Percentiles rank a stretch among this genome's conserved stretches.
phyloP scores from a whole-genome alignment of 1,140 invertebrate genomes.

The Portunus trituberculatus region DNA sequence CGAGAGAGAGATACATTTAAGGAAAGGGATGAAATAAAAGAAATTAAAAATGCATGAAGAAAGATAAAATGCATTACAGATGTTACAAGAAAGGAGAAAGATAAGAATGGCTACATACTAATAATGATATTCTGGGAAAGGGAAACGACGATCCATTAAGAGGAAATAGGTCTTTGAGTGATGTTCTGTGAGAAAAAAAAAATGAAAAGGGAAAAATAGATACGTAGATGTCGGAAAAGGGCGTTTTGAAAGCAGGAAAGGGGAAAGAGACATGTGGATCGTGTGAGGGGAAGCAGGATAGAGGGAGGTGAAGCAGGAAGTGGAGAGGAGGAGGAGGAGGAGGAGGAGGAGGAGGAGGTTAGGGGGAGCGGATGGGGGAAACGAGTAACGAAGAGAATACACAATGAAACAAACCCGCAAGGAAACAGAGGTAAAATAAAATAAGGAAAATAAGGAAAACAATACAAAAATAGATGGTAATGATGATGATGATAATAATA shows the following conservation, averaged over 20 bases:
- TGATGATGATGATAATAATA: background rate
- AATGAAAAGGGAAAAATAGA: background rate
- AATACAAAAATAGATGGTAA: background rate
- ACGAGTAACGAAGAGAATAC: background rate
- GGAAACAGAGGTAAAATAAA: background rate
- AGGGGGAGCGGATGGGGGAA: background rate
- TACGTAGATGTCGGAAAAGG: background rate
- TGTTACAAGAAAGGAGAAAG: background rate
- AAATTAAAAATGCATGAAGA: too few relatives aligned
- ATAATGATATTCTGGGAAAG: background rate
- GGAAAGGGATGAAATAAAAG: too few relatives aligned
- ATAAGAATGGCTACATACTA: background rate
- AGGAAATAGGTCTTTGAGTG: background rate
- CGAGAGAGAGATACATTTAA: too few relatives aligned
- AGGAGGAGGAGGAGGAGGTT: background rate
- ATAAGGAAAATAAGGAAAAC: background rate
- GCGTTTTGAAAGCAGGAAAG: background rate
- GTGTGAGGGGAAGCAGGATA: conserved; percentile 5
- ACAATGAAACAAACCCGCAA: background rate
- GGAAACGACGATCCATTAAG: background rate
- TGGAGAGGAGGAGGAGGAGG: background rate
- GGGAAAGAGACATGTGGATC: background rate
- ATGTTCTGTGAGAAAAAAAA: background rate
- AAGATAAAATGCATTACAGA: too few relatives aligned
- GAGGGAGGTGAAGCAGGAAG: background rate